Percentiles rank a stretch among this genome's conserved stretches.
Evolutionary conservation across 2,888 invertebrate genomes (phyloP).

Genomic region (Callimorpha dominula): DNA sequence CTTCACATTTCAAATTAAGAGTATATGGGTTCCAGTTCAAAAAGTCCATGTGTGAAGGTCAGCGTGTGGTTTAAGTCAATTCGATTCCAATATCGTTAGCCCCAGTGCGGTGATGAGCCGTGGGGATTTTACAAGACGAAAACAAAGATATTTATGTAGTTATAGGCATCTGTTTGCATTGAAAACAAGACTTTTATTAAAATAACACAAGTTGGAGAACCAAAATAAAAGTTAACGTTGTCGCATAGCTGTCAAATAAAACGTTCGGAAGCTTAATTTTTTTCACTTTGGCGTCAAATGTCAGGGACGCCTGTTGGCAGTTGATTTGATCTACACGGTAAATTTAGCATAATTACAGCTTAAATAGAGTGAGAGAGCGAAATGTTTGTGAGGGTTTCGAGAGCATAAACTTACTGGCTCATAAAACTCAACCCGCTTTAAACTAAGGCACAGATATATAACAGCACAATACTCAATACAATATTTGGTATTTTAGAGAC

Average conservation of each 20-base stretch:
- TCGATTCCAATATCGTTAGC: no score
- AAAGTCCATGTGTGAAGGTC: not conserved
- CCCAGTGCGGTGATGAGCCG: no score
- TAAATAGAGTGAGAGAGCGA: constrained; percentile 46
- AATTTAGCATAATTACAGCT: constrained; percentile 65
- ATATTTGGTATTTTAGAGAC: constrained; percentile 24
- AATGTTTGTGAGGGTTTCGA: constrained; percentile 35
- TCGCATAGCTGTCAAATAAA: constrained; percentile 38
- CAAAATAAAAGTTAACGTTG: constrained; percentile 18
- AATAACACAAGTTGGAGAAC: not conserved
- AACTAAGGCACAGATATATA: constrained; percentile 26
- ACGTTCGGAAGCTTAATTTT: constrained; percentile 46
- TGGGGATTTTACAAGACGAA: no score
- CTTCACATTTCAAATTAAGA: not conserved
- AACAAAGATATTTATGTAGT: no score
- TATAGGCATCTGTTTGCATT: not conserved
- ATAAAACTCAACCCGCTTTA: constrained; percentile 28
- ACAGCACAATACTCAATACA: constrained; percentile 19
- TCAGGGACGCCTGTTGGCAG: constrained; percentile 29
- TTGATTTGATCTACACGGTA: constrained; percentile 61
- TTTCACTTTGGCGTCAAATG: constrained; percentile 43
- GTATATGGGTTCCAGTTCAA: not conserved
- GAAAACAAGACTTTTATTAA: not conserved
- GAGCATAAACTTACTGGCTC: constrained; percentile 36
- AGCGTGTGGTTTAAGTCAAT: not conserved